These are phyloP conservation scores for Entelurus aequoreus DNA, from an alignment of 2,113 vertebrate genomes.

Conservation along the genomic window DNA sequence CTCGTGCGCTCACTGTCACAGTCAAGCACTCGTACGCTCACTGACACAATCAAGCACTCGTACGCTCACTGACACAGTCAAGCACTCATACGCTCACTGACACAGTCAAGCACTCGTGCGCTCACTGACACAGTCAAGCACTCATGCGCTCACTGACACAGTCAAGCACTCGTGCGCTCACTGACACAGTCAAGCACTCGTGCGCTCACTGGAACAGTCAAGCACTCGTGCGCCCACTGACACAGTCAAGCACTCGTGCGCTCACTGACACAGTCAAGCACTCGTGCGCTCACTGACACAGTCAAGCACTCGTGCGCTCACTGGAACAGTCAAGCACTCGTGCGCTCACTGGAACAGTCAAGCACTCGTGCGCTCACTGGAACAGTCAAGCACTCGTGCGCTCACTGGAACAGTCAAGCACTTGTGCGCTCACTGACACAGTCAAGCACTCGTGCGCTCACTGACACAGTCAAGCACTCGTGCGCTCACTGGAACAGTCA, in stretches of 20 bases:
- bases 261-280: not conserved
- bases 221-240: not conserved
- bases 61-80: not conserved
- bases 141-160: not conserved
- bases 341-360: not conserved
- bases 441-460: not conserved
- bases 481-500: not conserved
- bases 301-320: not conserved
- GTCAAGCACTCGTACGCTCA: not conserved
- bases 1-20: not conserved
- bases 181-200: not conserved
- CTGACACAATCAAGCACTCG: not conserved
- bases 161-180: not conserved
- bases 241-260: not conserved
- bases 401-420: not conserved
- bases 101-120: not conserved
- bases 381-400: not conserved
- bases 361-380: not conserved
- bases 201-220: not conserved
- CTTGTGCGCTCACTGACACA: not conserved
- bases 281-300: not conserved
- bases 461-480: not conserved
- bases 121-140: not conserved
- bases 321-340: not conserved
- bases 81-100: not conserved